phyloP scores from a whole-genome alignment of 2,797 vertebrate species.

The Microcaecilia unicolor region DNA sequence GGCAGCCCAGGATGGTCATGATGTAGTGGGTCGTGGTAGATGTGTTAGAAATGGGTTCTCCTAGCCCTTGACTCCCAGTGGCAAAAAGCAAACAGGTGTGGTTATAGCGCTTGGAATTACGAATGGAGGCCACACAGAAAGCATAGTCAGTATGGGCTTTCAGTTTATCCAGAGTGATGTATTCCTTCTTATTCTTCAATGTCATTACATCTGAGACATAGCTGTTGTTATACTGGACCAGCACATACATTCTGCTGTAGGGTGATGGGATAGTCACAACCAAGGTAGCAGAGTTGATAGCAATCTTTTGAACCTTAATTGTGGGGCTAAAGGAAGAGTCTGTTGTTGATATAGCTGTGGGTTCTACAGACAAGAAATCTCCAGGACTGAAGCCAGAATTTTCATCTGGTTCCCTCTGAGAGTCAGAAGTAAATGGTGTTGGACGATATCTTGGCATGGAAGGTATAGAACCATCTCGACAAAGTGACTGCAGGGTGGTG shows the following conservation, averaged over 20 bases:
- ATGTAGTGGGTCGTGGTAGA: slow-evolving; percentile 98
- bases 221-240: slow-evolving; percentile 91
- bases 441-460: slow-evolving; percentile 77
- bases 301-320: slow-evolving; percentile 83
- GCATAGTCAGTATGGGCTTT: slow-evolving; percentile 90
- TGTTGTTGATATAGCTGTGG: slow-evolving; percentile 71
- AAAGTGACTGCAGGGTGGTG: slow-evolving; percentile 81
- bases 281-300: slow-evolving; percentile 80
- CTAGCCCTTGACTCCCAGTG: slow-evolving; percentile 67
- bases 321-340: slow-evolving; percentile 76
- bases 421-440: slow-evolving; percentile 66
- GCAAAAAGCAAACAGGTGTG: slow-evolving; percentile 90
- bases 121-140: slow-evolving; percentile 91
- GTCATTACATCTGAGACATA: slow-evolving; percentile 89
- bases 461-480: slow-evolving; percentile 73
- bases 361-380: slow-evolving; percentile 72
- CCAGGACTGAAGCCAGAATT: slow-evolving; percentile 72
- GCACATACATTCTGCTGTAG: slow-evolving; percentile 96
- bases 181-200: slow-evolving; percentile 87
- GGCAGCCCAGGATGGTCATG: slow-evolving; percentile 93
- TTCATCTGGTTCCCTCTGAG: slow-evolving; percentile 64
- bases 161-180: slow-evolving; percentile 85
- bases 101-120: slow-evolving; percentile 88
- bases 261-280: slow-evolving; percentile 88
- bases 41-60: slow-evolving; percentile 71